Base-by-base conservation (phyloP, 2,113 vertebrate species). In the Ariopsis seemanni region DNA sequence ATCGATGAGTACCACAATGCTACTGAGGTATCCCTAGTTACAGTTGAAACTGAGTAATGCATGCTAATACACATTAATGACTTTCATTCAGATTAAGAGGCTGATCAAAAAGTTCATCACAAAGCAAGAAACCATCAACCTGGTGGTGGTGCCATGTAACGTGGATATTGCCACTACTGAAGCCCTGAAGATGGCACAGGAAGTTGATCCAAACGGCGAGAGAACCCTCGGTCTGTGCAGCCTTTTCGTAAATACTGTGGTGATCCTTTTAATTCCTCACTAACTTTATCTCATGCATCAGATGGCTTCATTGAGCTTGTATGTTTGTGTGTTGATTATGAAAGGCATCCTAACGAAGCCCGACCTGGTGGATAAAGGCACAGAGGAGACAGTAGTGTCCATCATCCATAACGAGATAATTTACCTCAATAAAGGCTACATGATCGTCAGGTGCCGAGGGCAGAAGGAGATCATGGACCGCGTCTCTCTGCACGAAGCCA, bases 101-200 rank as follows among this genome's bases (percentile, higher is more conserved):
- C 93, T 99, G 8, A 97, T 99, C 85, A 91, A 2, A 85, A 95
- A 27, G 9, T 95, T 95, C 78, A 98, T 98, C 91, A 30, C n/a
- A 1, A 95, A 87, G 90, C 94, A 96, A 92, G 95, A 99, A 90
- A 99, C 97, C 0, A 94, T 99, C 88, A 97, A 94, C 90, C 89
- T 99, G 92, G 96, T 97, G 48, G 97, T 98, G 67, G 95, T 98
- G 53, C 97, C 97, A 0, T 92, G 95, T 84, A 99, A 97, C 0
- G 96, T 98, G 93, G 97, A 98, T 93, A 97, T 98, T 0, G 96
- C 96, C 22, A 98, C 97, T 90, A 98, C 97, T 0, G 97, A 99
- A 92, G 97, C 97, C 0, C 87, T 99, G 93, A 94, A 95, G 93
- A 98, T 99, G 97, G 97, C 97, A 4, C 96, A 96, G 87, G 92